These are phyloP conservation scores for Symphodus melops DNA, from an alignment of 2,113 vertebrate genomes.

Conservation along the genomic window DNA sequence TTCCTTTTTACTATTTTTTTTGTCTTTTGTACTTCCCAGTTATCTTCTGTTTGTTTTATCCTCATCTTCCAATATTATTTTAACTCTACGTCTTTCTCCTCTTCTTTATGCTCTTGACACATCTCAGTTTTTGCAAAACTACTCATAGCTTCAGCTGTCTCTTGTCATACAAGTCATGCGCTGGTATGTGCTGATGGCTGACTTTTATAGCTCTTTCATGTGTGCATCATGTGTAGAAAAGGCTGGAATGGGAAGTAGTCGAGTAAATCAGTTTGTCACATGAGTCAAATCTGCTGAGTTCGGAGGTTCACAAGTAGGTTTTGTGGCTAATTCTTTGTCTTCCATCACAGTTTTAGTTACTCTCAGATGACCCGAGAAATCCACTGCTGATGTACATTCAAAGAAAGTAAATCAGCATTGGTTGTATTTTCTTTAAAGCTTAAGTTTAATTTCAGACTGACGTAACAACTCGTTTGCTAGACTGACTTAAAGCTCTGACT, in stretches of 20 bases:
- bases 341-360: conserved; percentile 31
- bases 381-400: conserved; percentile 37
- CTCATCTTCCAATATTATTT: conserved; percentile 9
- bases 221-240: conserved; percentile 76
- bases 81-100: not conserved
- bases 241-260: conserved; percentile 75
- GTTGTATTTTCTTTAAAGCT: conserved; percentile 1
- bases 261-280: conserved; percentile 85
- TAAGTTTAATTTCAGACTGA: conserved; percentile 18
- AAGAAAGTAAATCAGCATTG: not conserved
- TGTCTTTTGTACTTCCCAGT: conserved; percentile 13
- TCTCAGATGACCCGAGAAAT: conserved; percentile 29
- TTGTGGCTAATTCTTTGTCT: conserved; percentile 65
- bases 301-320: conserved; percentile 73
- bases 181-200: conserved; percentile 80
- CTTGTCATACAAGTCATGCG: conserved; percentile 67
- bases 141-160: conserved; percentile 63
- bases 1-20: conserved; percentile 15
- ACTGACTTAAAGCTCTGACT: conserved; percentile 32
- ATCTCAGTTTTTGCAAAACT: conserved; percentile 40
- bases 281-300: conserved; percentile 78
- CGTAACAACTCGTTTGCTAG: not conserved
- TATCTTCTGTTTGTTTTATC: conserved; percentile 30
- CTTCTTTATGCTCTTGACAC: conserved; percentile 7
- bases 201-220: conserved; percentile 75